Evolutionary conservation across 2,888 invertebrate species (phyloP).

Genomic region (Chalcis sispes): DNA sequence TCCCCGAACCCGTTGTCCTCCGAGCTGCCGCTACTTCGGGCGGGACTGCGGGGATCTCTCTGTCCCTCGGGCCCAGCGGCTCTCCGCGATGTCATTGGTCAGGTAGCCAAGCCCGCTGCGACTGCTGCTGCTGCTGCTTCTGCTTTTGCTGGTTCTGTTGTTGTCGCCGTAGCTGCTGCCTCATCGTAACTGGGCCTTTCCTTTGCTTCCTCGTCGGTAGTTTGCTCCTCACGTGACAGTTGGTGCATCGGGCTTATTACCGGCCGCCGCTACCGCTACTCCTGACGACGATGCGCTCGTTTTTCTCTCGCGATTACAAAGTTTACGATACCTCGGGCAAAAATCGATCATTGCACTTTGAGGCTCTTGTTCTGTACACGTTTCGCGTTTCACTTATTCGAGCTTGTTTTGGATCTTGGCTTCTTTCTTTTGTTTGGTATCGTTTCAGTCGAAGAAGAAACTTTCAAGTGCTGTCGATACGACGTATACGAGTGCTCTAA

Average conservation of each 20-base stretch:
- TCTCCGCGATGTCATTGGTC: conserved; percentile 74
- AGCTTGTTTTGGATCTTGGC: too few species aligned
- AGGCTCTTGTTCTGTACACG: neutral
- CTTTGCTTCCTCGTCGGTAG: neutral
- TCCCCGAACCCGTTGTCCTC: conserved; percentile 72
- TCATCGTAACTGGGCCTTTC: conserved; percentile 31
- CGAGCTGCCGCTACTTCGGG: conserved; percentile 72
- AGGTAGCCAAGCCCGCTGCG: conserved; percentile 50
- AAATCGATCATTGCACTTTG: conserved; percentile 26
- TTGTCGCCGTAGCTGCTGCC: conserved; percentile 22
- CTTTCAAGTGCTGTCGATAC: too few species aligned
- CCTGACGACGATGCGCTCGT: neutral
- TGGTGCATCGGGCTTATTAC: conserved; percentile 2
- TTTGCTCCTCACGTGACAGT: neutral
- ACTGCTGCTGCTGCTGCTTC: conserved; percentile 20
- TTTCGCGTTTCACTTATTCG: too few species aligned
- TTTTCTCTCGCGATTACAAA: neutral
- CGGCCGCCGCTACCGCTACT: neutral
- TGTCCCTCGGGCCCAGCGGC: conserved; percentile 71
- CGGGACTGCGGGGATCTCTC: conserved; percentile 71
- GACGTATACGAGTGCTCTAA: too few species aligned
- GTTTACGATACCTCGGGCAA: neutral
- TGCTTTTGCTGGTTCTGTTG: conserved; percentile 16
- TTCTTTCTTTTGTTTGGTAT: too few species aligned
- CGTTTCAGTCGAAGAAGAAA: neutral